Evolutionary conservation across 2,888 invertebrate species (phyloP).

Genomic region (Acrocyrtus sp.): DNA sequence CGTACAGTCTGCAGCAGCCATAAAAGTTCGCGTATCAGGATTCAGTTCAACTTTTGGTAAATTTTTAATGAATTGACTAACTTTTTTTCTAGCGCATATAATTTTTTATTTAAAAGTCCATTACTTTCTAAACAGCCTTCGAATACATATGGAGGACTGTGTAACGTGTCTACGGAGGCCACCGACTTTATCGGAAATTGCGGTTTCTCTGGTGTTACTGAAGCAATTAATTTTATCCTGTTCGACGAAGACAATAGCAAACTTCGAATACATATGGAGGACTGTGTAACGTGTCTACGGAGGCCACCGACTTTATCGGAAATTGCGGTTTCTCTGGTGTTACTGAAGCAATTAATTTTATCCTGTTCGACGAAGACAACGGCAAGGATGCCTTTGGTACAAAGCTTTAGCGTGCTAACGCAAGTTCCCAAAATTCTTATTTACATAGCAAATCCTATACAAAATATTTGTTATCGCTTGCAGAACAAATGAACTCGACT

Average conservation of each 20-base stretch:
- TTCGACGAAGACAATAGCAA: constrained; percentile 10
- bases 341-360: constrained; percentile 57
- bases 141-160: constrained; percentile 49
- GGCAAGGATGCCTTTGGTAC: constrained; percentile 15
- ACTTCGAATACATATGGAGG: constrained; percentile 44
- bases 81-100: too few species aligned
- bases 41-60: constrained; percentile 47
- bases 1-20: constrained; percentile 38
- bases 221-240: constrained; percentile 56
- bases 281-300: constrained; percentile 44
- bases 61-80: too few species aligned
- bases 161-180: constrained; percentile 29
- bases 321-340: constrained; percentile 61
- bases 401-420: too few species aligned
- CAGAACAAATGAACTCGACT: background rate
- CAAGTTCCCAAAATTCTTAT: too few species aligned
- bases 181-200: constrained; percentile 57
- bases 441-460: too few species aligned
- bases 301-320: constrained; percentile 42
- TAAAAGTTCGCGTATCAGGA: constrained; percentile 53
- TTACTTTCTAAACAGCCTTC: too few species aligned
- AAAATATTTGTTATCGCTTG: too few species aligned
- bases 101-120: too few species aligned
- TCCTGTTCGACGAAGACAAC: constrained; percentile 24
- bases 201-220: constrained; percentile 59